A percentile compares a stretch with the other conserved stretches of the same genome.
Conservation (phyloP, 2,113 vertebrate genomes). For the Pelecanus crispus region DNA sequence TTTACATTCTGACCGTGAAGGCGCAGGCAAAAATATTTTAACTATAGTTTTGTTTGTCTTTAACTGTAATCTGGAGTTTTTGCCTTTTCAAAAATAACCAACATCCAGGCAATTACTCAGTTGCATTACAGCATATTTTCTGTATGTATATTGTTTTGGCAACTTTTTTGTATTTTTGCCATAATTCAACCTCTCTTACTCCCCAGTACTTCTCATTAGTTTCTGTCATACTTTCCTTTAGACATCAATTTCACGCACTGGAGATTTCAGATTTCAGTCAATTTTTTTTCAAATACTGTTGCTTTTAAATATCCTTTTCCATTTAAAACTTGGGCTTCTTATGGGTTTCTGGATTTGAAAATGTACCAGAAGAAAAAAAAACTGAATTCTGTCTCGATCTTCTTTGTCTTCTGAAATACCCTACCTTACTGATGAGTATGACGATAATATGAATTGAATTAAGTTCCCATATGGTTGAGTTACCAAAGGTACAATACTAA, state of each 20-base stretch:
- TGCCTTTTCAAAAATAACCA: neutral
- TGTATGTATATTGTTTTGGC: neutral
- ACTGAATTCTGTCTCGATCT: neutral
- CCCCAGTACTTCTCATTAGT: neutral
- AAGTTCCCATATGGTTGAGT: neutral
- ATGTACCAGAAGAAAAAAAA: neutral
- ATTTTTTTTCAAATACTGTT: neutral
- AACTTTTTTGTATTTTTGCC: neutral
- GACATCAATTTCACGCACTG: neutral
- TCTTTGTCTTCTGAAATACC: neutral
- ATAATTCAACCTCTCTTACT: neutral
- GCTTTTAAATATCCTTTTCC: neutral
- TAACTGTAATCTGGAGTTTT: neutral
- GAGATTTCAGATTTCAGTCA: neutral
- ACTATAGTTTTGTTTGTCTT: neutral
- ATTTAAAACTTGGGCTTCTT: neutral
- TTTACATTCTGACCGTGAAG: neutral
- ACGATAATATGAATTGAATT: neutral
- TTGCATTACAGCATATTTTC: neutral
- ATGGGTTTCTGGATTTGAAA: neutral
- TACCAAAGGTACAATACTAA: neutral
- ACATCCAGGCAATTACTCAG: neutral
- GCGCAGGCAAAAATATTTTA: neutral
- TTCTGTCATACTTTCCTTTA: neutral
- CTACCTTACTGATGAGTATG: neutral